These are phyloP conservation scores for Ganaspis brasiliensis DNA, from an alignment of 2,888 invertebrate genomes.

Conservation along the genomic window DNA sequence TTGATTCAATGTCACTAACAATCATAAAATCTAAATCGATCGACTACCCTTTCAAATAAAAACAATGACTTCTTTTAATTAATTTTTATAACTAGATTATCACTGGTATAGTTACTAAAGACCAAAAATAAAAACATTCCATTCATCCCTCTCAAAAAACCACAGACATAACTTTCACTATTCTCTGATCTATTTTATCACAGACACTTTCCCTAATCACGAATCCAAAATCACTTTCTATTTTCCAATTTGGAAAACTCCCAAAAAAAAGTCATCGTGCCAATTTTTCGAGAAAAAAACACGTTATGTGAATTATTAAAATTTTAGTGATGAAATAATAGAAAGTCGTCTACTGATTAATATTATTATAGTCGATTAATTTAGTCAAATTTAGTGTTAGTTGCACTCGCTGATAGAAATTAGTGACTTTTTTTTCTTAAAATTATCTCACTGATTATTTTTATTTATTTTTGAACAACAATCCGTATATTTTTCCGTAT, in stretches of 20 bases:
- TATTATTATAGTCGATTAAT: too few relatives aligned
- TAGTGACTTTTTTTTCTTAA: too few relatives aligned
- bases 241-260: constrained; percentile 29
- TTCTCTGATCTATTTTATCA: constrained; percentile 60
- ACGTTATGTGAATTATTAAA: neutral
- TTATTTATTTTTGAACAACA: too few relatives aligned
- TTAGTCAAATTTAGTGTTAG: too few relatives aligned
- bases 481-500: too few relatives aligned
- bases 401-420: too few relatives aligned
- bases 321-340: too few relatives aligned
- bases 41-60: neutral
- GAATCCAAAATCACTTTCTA: constrained; percentile 19
- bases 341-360: too few relatives aligned
- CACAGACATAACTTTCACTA: constrained; percentile 49
- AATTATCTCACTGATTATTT: too few relatives aligned
- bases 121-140: constrained; percentile 18
- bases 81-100: constrained; percentile 31
- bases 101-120: constrained; percentile 30
- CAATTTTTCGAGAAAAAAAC: neutral
- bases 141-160: constrained; percentile 51
- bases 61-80: constrained; percentile 8
- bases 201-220: constrained; percentile 62
- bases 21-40: neutral
- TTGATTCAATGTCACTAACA: neutral
- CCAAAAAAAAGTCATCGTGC: constrained; percentile 29